Conservation (phyloP, 2,113 vertebrate genomes). For the Amphiprion ocellaris region DNA sequence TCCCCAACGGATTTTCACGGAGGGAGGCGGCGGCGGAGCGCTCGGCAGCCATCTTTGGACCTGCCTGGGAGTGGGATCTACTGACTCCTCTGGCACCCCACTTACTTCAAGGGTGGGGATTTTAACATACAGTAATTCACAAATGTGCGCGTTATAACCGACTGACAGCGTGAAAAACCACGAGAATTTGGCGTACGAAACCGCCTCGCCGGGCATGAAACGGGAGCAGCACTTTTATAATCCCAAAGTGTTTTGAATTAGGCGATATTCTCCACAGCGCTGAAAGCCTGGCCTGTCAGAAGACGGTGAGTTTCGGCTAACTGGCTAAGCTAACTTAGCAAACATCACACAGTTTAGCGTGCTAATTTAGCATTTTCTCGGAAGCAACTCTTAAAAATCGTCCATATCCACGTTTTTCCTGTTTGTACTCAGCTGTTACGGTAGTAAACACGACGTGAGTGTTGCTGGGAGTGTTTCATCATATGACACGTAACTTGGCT, state of each 20-base stretch:
- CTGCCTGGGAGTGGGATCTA: conserved; percentile 80
- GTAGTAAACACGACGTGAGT: background rate
- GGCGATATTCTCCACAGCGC: conserved; percentile 63
- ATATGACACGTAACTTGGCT: conserved; percentile 76
- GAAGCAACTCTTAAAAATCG: background rate
- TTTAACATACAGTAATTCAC: conserved; percentile 51
- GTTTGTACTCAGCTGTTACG: background rate
- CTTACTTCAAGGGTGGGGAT: conserved; percentile 83
- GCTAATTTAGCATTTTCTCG: conserved; percentile 13
- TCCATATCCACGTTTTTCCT: background rate
- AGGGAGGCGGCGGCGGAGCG: conserved; percentile 81
- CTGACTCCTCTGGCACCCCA: conserved; percentile 75
- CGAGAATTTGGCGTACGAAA: conserved; percentile 16
- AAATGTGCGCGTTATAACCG: conserved; percentile 31
- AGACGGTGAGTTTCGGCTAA: conserved; percentile 81
- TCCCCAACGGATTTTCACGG: conserved; percentile 70
- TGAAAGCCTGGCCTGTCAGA: conserved; percentile 82
- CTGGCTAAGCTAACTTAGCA: conserved; percentile 80
- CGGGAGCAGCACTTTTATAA: conserved; percentile 29
- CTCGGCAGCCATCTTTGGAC: conserved; percentile 87
- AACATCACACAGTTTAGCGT: conserved; percentile 60
- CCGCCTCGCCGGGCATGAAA: conserved; percentile 32
- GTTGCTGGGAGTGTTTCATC: conserved; percentile 18
- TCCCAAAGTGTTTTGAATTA: conserved; percentile 65
- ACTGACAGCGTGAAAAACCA: conserved; percentile 61